Conservation (phyloP, 2,888 invertebrate species). For the Dicyrtoma fusca region DNA sequence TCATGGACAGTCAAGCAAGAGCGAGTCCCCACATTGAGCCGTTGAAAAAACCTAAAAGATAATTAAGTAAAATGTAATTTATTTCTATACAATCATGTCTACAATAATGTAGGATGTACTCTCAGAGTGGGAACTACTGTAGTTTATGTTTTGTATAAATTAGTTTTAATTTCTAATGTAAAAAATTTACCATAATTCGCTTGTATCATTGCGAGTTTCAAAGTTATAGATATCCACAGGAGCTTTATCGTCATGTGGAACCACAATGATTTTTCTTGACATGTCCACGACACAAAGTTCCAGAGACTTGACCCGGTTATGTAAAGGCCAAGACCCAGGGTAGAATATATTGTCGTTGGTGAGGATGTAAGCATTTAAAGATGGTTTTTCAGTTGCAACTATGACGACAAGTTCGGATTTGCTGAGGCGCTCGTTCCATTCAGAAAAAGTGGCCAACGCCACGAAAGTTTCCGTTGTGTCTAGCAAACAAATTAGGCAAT, state of each 20-base stretch:
- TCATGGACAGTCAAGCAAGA: slow-evolving; percentile 40
- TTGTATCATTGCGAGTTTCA: slow-evolving; percentile 13
- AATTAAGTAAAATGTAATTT: no score
- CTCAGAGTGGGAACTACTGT: no score
- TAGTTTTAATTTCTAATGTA: no score
- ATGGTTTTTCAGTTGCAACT: slow-evolving; percentile 35
- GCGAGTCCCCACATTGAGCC: slow-evolving; percentile 7
- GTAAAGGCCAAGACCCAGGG: slow-evolving; percentile 43
- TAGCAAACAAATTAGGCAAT: no score
- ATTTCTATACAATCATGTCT: no score
- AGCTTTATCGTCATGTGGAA: slow-evolving; percentile 11
- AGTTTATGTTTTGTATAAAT: no score
- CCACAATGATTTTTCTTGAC: slow-evolving; percentile 40
- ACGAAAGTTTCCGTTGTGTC: slow-evolving; percentile 28
- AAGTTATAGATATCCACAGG: slow-evolving; percentile 47
- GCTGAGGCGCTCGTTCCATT: slow-evolving; percentile 43
- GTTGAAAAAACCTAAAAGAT: slow-evolving; percentile 32
- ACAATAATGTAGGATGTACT: no score
- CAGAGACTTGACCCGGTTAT: slow-evolving; percentile 41
- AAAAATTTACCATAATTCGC: slow-evolving; percentile 44
- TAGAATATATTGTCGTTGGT: slow-evolving; percentile 15
- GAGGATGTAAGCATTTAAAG: slow-evolving; percentile 34
- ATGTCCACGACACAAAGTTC: slow-evolving; percentile 27
- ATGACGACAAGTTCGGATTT: slow-evolving; percentile 41
- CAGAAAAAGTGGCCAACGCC: slow-evolving; percentile 43